phyloP scores from a whole-genome alignment of 2,797 vertebrate species.

The Sebastes taczanowskii region DNA sequence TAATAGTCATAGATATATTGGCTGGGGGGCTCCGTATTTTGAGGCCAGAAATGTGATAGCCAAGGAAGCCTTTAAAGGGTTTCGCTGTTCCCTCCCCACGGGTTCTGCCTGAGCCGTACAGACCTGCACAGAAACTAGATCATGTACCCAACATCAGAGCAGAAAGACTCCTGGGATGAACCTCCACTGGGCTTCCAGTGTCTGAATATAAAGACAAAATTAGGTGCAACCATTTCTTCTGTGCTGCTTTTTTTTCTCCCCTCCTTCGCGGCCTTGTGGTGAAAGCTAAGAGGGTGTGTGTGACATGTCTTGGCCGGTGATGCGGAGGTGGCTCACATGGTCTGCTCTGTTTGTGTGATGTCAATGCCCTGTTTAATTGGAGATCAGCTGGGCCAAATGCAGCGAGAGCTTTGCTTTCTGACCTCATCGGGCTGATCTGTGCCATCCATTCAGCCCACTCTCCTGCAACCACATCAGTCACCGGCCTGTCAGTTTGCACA shows the following conservation, averaged over 20 bases:
- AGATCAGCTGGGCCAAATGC: constrained; percentile 73
- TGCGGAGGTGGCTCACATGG: constrained; percentile 58
- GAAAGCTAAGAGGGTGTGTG: constrained; percentile 58
- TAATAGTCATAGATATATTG: constrained; percentile 82
- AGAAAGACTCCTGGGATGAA: constrained; percentile 52
- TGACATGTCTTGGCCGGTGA: constrained; percentile 68
- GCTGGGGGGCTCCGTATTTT: constrained; percentile 64
- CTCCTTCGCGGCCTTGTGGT: not conserved
- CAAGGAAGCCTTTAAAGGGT: constrained; percentile 64
- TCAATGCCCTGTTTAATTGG: constrained; percentile 73
- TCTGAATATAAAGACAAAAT: constrained; percentile 67
- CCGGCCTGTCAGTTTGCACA: constrained; percentile 63
- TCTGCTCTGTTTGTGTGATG: constrained; percentile 65
- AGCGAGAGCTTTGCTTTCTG: constrained; percentile 66
- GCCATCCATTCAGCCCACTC: constrained; percentile 71
- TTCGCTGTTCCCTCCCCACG: constrained; percentile 44
- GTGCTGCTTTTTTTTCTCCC: constrained; percentile 7
- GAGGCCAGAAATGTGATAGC: constrained; percentile 72
- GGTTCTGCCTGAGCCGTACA: constrained; percentile 44
- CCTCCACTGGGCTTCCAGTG: constrained; percentile 52
- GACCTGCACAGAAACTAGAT: constrained; percentile 65
- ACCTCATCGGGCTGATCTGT: constrained; percentile 67
- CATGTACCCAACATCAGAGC: constrained; percentile 59
- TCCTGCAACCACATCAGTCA: constrained; percentile 73
- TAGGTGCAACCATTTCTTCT: constrained; percentile 59